These are phyloP conservation scores for Forbesichthys papilliferus DNA, from an alignment of 2,113 vertebrate genomes.

Conservation along the genomic window DNA sequence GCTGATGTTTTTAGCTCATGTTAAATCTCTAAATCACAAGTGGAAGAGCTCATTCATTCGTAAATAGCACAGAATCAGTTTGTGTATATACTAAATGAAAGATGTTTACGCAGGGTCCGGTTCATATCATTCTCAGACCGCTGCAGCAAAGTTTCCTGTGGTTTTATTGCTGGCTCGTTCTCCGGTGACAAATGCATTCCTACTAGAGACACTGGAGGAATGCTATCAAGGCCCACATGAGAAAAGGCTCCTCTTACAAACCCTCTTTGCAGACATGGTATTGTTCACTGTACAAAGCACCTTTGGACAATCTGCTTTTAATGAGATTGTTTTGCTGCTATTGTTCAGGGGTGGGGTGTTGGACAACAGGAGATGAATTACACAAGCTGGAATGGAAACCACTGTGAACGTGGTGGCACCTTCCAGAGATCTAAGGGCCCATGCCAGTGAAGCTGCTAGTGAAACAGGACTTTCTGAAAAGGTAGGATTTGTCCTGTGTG, in stretches of 20 bases:
- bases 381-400: constrained; percentile 18
- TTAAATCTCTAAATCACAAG: not conserved
- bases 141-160: constrained; percentile 14
- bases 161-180: constrained; percentile 20
- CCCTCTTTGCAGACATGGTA: not conserved
- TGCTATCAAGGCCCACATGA: constrained; percentile 6
- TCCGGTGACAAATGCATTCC: constrained; percentile 11
- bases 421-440: constrained; percentile 12
- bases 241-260: constrained; percentile 17
- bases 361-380: constrained; percentile 39
- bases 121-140: not conserved
- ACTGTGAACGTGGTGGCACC: constrained; percentile 10
- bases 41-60: constrained; percentile 4
- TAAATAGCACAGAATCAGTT: too few species aligned
- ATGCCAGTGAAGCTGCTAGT: constrained; percentile 46
- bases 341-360: constrained; percentile 10
- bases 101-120: not conserved
- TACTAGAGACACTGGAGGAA: constrained; percentile 22
- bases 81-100: too few species aligned
- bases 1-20: not conserved
- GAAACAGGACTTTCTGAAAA: constrained; percentile 48
- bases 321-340: constrained; percentile 41
- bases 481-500: constrained; percentile 39
- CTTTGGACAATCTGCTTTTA: constrained; percentile 54
- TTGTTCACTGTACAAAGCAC: constrained; percentile 48